Evolutionary conservation across 37 sponge, comb jelly and placozoan genomes (phyloP), one percentile per base, ranked within the genome.

Genomic region (Eunapius fragilis): DNA sequence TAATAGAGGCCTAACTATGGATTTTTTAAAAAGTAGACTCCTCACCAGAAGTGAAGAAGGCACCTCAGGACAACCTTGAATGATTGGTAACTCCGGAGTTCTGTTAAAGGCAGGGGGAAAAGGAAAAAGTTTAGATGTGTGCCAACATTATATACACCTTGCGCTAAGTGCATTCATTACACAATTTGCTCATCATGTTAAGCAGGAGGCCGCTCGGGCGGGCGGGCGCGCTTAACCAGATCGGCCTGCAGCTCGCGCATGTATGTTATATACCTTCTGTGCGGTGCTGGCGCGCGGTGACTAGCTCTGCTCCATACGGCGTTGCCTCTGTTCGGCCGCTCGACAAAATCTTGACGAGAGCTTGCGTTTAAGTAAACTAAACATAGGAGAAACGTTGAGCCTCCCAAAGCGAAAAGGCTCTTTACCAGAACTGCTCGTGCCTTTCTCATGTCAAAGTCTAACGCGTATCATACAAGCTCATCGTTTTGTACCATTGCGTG

Each of bases 61-160:
- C 23, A 76, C 36, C 6, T 76, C n/a, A 31, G 76, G 76, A 10
- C 76, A 76, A 31, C 36, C 76, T 76, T 76, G 76, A 25, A 76
- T 22, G 35, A 76, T 76, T 25, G 76, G 76, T 25, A 76, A 32
- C 73, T 72, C 73, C 31, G 73, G 73, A 72, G 31, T 33, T 33
- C 73, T 72, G 73, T 35, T 35, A 37, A 76, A 37, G 0, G 32
- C 31, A 34, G 3, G 35, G 14, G 17, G 14, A 58, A 19, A 58
- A 58, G 22, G 58, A 2, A 17, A 4, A 19, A 17, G 58, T 9
- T 45, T 45, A 45, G 4, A 11, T 45, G 9, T 11, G 9, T 45
- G 9, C 47, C 4, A 11, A 11, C 47, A 45, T 45, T 45, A 45
- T 9, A 45, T 45, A 45, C 9, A 9, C 47, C 4, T 45, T 45